Conservation (phyloP, 2,888 invertebrate species). For the Leptinotarsa juncta region DNA sequence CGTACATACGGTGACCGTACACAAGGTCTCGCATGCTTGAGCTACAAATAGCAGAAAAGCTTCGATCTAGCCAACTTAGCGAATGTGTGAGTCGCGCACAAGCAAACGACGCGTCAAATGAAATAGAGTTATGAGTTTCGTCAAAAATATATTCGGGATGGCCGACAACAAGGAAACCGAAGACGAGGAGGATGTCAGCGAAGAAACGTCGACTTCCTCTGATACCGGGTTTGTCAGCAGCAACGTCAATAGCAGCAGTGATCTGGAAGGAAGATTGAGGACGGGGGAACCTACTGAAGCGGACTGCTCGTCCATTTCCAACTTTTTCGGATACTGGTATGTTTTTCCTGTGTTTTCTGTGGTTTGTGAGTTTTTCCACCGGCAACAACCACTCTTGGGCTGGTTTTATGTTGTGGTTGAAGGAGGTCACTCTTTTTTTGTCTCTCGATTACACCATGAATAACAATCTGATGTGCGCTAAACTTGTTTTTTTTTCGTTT, state of each 20-base stretch:
- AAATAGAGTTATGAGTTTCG: constrained; percentile 61
- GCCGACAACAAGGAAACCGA: constrained; percentile 54
- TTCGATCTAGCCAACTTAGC: constrained; percentile 29
- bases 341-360: constrained; percentile 40
- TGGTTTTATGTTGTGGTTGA: too few species aligned
- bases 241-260: constrained; percentile 58
- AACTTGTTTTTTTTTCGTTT: too few species aligned
- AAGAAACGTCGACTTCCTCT: constrained; percentile 59
- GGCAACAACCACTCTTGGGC: too few species aligned
- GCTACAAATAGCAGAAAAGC: constrained; percentile 58
- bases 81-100: constrained; percentile 33
- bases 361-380: neutral
- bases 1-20: constrained; percentile 43
- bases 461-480: too few species aligned
- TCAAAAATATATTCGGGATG: constrained; percentile 62
- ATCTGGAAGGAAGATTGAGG: constrained; percentile 54
- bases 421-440: too few species aligned
- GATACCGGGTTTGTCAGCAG: constrained; percentile 61
- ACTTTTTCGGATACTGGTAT: constrained; percentile 66
- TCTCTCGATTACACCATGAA: too few species aligned
- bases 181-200: constrained; percentile 58
- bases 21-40: constrained; percentile 57
- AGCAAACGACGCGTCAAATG: constrained; percentile 37
- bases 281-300: constrained; percentile 53
- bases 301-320: constrained; percentile 64